Evolutionary conservation across 1,140 invertebrate species (phyloP).

Genomic region (Aradophagus sp.): DNA sequence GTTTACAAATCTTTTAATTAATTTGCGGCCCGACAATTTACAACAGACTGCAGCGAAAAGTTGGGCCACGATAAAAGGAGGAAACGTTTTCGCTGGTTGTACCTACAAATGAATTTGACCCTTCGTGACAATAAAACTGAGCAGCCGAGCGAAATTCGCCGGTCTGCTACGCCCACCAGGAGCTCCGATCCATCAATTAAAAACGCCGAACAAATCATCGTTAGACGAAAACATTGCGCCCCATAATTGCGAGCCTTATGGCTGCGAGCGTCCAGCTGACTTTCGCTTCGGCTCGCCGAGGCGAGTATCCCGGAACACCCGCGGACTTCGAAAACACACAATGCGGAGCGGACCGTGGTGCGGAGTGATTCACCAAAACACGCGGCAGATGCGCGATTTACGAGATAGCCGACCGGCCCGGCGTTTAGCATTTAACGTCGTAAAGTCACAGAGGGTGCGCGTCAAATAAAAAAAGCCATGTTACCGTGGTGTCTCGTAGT

Average conservation of each 20-base stretch:
- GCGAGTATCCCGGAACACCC: conserved; percentile 69
- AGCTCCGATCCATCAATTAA: conserved; percentile 40
- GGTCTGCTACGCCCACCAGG: conserved; percentile 15
- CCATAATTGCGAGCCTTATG: conserved; percentile 67
- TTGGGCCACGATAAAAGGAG: too few species aligned
- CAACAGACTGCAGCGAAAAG: too few species aligned
- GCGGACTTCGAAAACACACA: conserved; percentile 66
- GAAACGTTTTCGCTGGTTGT: too few species aligned
- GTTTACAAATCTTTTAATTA: too few species aligned
- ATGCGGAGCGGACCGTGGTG: conserved; percentile 64
- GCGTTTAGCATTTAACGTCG: conserved; percentile 58
- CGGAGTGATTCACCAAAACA: conserved; percentile 72
- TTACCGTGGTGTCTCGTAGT: conserved; percentile 3
- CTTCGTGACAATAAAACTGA: conserved; percentile 5
- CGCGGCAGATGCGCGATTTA: conserved; percentile 72
- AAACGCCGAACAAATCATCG: conserved; percentile 63
- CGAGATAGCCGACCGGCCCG: conserved; percentile 62
- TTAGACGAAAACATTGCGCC: conserved; percentile 55
- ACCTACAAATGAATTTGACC: conserved; percentile 10
- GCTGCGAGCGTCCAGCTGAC: conserved; percentile 64
- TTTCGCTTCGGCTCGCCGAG: conserved; percentile 52
- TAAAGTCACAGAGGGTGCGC: conserved; percentile 44
- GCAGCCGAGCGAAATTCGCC: conserved; percentile 1
- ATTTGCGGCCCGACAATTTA: too few species aligned
- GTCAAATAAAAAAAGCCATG: conserved; percentile 30